These are phyloP conservation scores for Cheiracanthium punctorium DNA, from an alignment of 2,888 invertebrate genomes.

Conservation along the genomic window DNA sequence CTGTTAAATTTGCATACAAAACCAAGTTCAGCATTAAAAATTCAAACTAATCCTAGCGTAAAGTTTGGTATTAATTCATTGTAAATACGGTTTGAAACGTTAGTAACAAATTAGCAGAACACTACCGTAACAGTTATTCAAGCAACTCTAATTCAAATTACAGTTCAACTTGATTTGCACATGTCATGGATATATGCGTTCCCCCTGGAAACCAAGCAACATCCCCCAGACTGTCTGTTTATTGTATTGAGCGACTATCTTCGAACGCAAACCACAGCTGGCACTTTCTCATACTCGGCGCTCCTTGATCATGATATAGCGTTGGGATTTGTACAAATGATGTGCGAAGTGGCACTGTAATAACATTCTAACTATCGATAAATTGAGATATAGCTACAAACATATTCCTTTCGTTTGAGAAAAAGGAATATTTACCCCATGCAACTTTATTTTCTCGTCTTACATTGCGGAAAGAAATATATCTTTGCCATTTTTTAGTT, in stretches of 20 bases:
- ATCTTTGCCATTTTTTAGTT: too few relatives aligned
- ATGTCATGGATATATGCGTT: not conserved
- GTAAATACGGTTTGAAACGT: too few relatives aligned
- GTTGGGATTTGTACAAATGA: not conserved
- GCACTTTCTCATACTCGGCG: not conserved
- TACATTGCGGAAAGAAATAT: too few relatives aligned
- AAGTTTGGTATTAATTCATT: too few relatives aligned
- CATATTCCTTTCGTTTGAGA: not conserved
- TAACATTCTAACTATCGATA: not conserved
- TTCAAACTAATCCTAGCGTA: too few relatives aligned
- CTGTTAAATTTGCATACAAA: too few relatives aligned
- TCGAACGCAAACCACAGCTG: not conserved
- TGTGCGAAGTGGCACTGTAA: not conserved
- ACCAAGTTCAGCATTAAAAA: too few relatives aligned
- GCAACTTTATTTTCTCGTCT: too few relatives aligned
- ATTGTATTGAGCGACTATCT: slow-evolving; percentile 7
- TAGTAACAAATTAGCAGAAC: too few relatives aligned
- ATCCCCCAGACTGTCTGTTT: not conserved
- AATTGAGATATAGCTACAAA: not conserved
- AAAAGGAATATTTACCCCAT: too few relatives aligned
- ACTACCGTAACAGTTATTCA: too few relatives aligned
- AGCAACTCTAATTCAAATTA: not conserved
- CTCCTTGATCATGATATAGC: slow-evolving; percentile 8
- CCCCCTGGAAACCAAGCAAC: not conserved
- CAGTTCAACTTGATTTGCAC: not conserved